Evolutionary conservation across 2,797 vertebrate species (phyloP), one percentile per base, ranked within the genome.

Genomic region (Micropoecilia bifurca): DNA sequence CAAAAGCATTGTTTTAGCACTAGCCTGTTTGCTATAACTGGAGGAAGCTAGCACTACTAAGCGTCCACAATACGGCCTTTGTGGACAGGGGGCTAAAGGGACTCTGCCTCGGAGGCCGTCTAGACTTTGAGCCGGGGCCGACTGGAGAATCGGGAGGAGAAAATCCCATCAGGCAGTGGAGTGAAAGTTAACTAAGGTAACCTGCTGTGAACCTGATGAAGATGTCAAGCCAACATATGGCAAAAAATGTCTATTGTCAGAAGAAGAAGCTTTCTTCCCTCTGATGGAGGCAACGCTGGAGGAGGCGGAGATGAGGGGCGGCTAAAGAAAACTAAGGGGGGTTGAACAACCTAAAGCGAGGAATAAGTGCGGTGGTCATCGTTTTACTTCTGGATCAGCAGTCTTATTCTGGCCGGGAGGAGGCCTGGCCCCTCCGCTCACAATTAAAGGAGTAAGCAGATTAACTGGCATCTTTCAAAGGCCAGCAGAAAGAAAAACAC

Each of bases 181-280:
- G 97, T 99, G 98, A 98, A 98, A 98, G 97, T 96, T 96, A 96
- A 97, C 97, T 97, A 97, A 98, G 96, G 96, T 96, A 95, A 93
- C 98, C 98, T 96, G 97, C 96, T 96, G 98, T 96, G 98, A 98
- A 97, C 97, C 97, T 98, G 97, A 99, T 98, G 97, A 98, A 98
- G 97, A 98, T 95, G 97, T 97, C 96, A 97, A 97, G 95, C 94
- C 96, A 97, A 97, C 98, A 98, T 97, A 98, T 95, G 97, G 97
- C 95, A 94, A 95, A 93, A 98, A 97, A 97, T 95, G 95, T 96
- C 96, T 94, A 97, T 97, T 98, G 97, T 97, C 96, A 94, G 96
- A 96, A 96, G 94, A 96, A 89, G 95, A 94, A 95, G 96, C 94
- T 96, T 95, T 95, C 93, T 91, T 92, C 88, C 90, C 89, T 88